Evolutionary conservation across 2,113 vertebrate genomes (phyloP).

Genomic region (pig (Sus scrofa)): T2T-Sscrofa CM000826.6:117236501-117237000

Average conservation of each 20-base stretch:
- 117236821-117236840: not conserved
- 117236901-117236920: conserved; percentile 51
- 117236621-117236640: not conserved
- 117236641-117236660: not conserved
- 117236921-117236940: conserved; percentile 33
- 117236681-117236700: not conserved
- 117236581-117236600: not conserved
- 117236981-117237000: not conserved
- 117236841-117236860: conserved; percentile 17
- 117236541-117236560: conserved; percentile 8
- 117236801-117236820: not conserved
- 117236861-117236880: not conserved
- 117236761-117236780: not conserved
- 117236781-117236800: not conserved
- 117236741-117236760: not conserved
- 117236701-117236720: not conserved
- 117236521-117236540: not conserved
- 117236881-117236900: not conserved
- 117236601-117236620: not conserved
- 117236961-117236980: conserved; percentile 15
- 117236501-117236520: not conserved
- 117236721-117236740: not conserved
- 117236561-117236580: not conserved
- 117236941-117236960: not conserved
- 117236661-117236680: not conserved